These are phyloP conservation scores for Parazoanthus atlanticus DNA, from an alignment of 92 coral and sea anemone species.

Conservation along the genomic window DNA sequence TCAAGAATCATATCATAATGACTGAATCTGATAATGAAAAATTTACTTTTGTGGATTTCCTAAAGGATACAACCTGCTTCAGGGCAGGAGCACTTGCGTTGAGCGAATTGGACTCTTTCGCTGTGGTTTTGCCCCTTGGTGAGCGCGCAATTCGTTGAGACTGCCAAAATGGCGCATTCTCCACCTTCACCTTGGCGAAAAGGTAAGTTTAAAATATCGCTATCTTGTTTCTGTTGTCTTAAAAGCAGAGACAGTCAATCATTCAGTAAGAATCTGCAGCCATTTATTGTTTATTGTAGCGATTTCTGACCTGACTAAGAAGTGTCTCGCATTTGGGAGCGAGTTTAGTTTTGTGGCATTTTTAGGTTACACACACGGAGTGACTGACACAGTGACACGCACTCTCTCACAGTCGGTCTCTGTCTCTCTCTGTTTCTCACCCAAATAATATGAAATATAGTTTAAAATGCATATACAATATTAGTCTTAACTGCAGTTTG, in stretches of 20 bases:
- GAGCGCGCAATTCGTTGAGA: background rate
- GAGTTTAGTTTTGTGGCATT: background rate
- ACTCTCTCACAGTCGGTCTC: too few relatives aligned
- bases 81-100: background rate
- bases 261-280: background rate
- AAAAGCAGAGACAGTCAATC: background rate
- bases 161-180: constrained; percentile 7
- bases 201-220: background rate
- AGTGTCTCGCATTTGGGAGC: background rate
- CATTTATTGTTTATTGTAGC: background rate
- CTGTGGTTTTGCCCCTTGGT: background rate
- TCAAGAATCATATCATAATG: background rate
- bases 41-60: background rate
- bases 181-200: background rate
- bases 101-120: background rate
- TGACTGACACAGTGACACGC: background rate
- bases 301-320: background rate
- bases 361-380: background rate
- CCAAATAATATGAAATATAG: background rate
- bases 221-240: background rate
- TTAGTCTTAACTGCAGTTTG: background rate
- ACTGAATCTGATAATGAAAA: background rate
- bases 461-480: background rate
- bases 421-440: too few relatives aligned
- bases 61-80: background rate